These are phyloP conservation scores for Pocillopora grandis DNA, from an alignment of 92 coral and sea anemone genomes.

Conservation along the genomic window DNA sequence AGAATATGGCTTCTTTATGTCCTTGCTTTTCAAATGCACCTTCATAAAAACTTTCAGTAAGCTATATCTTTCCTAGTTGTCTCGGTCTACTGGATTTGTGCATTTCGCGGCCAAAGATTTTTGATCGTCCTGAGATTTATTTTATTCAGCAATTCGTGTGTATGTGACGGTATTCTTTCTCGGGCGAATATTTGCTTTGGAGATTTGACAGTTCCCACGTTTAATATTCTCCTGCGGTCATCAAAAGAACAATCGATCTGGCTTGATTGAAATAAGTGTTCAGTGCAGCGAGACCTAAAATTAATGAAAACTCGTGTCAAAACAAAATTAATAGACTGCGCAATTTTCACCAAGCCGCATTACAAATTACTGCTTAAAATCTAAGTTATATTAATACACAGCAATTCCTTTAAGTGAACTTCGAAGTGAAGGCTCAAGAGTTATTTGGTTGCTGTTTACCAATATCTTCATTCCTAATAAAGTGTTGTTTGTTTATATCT, in stretches of 20 bases:
- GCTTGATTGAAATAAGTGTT: conserved; percentile 1
- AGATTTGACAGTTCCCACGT: conserved; percentile 15
- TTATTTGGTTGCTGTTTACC: neutral
- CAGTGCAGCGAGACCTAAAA: conserved; percentile 3
- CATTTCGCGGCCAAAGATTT: neutral
- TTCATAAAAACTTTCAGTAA: too few species aligned
- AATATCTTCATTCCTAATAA: conserved; percentile 15
- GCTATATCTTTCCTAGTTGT: neutral
- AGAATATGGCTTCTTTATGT: neutral
- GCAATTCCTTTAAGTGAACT: conserved; percentile 24
- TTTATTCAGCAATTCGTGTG: neutral
- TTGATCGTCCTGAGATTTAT: too few species aligned
- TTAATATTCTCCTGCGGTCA: conserved; percentile 28
- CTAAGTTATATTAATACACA: conserved; percentile 3
- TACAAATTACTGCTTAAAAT: too few species aligned
- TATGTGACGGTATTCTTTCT: conserved; percentile 17
- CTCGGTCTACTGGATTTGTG: neutral
- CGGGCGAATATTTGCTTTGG: conserved; percentile 25
- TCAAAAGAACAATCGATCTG: neutral
- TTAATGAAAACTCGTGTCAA: neutral
- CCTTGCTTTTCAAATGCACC: neutral
- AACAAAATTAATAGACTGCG: conserved; percentile 16
- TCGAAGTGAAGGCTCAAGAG: neutral
- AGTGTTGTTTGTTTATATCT: conserved; percentile 29
- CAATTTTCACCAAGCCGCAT: neutral